Evolutionary conservation across 1,140 invertebrate species (phyloP), one percentile per base, ranked within the genome.

Genomic region (Papilio dardanus): DNA sequence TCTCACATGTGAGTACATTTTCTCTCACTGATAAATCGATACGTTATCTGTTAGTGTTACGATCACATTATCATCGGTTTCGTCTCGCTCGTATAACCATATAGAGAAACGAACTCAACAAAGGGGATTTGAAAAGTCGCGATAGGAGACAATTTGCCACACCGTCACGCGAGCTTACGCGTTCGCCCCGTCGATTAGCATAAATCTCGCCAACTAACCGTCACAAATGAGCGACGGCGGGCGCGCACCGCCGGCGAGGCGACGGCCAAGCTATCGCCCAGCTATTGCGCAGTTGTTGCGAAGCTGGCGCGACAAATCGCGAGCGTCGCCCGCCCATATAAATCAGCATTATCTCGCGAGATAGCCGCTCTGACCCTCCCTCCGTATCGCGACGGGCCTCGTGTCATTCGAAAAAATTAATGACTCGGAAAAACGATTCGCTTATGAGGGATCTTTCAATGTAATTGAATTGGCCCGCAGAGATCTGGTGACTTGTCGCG

Each of bases 361-460:
- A 93, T 93, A 93, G 89, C 89, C 91, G 85, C 87, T 85, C 81
- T 80, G 86, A 87, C 88, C 87, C 88, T 86, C 91, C 91, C 84
- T 88, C 88, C 87, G 81, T 91, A 91, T 91, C 91, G 86, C 88
- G 86, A 86, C 80, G 82, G 81, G 86, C 84, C 88, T 86, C 83
- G 88, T 92, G 90, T 91, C 92, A 90, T 93, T 92, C 85, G 85
- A 92, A 93, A 93, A 93, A 92, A 92, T 93, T 92, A 92, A 93
- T 93, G 92, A 90, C 90, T 87, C 89, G 92, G 92, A 93, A 93
- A 92, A 93, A 93, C 89, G 90, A 92, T 92, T 92, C 90, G 89
- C 90, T 92, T 93, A 93, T 93, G 92, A 92, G 92, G 90, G 90
- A 92, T 92, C 90, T 92, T 89, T 92, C 89, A 88, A 88, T 93